Evolutionary conservation across 2,797 vertebrate species (phyloP).

Genomic region (Melopsittacus undulatus): DNA sequence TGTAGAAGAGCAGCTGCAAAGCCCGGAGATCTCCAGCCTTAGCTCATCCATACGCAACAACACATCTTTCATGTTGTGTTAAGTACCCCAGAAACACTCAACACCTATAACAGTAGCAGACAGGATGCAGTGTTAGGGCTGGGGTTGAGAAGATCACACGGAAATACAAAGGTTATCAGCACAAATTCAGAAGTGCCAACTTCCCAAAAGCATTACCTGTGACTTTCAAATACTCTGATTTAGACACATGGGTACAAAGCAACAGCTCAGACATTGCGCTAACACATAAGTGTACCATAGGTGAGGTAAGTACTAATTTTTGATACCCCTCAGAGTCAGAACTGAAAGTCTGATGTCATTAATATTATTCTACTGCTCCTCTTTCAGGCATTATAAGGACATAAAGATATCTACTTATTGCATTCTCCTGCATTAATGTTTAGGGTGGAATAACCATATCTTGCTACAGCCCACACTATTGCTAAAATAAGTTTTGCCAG

Average conservation of each 20-base stretch:
- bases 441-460: neutral
- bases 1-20: neutral
- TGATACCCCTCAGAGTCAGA: neutral
- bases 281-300: rapidly evolving
- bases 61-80: neutral
- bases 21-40: neutral
- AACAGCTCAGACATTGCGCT: neutral
- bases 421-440: neutral
- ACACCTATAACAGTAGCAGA: neutral
- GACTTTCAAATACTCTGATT: neutral
- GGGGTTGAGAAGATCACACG: neutral
- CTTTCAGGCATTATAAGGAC: neutral
- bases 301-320: neutral
- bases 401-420: neutral
- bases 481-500: neutral
- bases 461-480: neutral
- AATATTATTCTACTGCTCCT: neutral
- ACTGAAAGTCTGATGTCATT: neutral
- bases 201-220: neutral
- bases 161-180: neutral
- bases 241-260: neutral
- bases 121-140: neutral
- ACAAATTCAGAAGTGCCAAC: neutral
- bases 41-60: neutral
- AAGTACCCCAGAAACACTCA: neutral